Evolutionary conservation across 2,888 invertebrate genomes (phyloP), one percentile per base, ranked within the genome.

Genomic region (Conops quadrifasciatus): DNA sequence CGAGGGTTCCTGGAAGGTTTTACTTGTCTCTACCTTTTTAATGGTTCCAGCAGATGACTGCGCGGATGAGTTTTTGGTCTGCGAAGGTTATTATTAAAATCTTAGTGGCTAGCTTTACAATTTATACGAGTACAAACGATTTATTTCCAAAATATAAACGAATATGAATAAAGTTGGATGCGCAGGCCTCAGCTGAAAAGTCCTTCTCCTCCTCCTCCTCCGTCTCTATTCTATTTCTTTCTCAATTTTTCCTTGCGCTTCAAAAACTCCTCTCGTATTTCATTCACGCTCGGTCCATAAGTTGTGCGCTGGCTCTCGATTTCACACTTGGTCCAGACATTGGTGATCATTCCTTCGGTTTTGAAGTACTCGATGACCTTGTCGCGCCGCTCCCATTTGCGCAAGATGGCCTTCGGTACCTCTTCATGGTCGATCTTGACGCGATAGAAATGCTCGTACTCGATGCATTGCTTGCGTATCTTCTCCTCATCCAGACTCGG

Each of bases 351-450:
- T 1, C 78, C 82, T 4, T 77, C 78, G n/a, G 73, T 75, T 66
- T 77, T 76, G 28, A 78, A 81, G 67, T 79, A 77, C 24, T 78
- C 71, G 4, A 80, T 73, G 13, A 80, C 67, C 45, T 74, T 60
- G 63, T 81, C 79, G 9, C 82, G 78, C 1, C 72, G 73, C 5
- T 77, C 71, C 83, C 83, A 84, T 60, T 83, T 83, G 1, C 19
- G 49, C 0, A 82, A 68, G 19, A 75, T 74, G 5, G 74, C 65
- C 1, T 59, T 30, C n/a, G 67, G 72, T 45, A 72, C 73, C 0
- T 75, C 71, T 64, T 82, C 82, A 64, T 79, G 75, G 9, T 76
- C 76, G 49, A 77, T 75, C n/a, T 72, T 76, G 0, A 84, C 71
- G 21, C 75, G 69, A 49, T 80, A 82, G 71, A 79, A 83, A 1